Base-by-base conservation (phyloP, 1,140 invertebrate species). In the Pararge aegeria region DNA sequence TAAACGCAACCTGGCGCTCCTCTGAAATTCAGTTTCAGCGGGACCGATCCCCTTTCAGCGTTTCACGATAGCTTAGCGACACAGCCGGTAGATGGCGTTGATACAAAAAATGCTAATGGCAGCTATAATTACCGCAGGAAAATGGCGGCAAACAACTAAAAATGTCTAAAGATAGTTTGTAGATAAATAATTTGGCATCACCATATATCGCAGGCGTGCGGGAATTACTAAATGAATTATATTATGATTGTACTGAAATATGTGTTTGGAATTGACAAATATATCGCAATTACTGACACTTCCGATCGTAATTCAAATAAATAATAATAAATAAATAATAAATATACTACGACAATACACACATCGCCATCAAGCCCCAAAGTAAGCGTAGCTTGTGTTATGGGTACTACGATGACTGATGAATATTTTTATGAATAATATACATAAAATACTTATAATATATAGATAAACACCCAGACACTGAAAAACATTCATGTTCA, bases 161-260 rank as follows among this genome's bases (percentile, higher is more conserved):
- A 64, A 61, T 64, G 18, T 42, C 48, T 44, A 61, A 50, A 20
- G 48, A 18, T 42, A 52, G 55, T 40, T 54, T 63, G 40, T 62
- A 59, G 52, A 67, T 61, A 66, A 61, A 34, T 66, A 27, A 58
- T 71, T 74, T 71, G 72, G 72, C 72, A 71, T 73, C 64, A 42
- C 9, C 49, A 34, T 53, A 40, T 57, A 67, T 69, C 57, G 64
- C 66, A 60, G 61, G 64, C 53, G 57, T 59, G 62, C 58, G 53
- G 50, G 29, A 34, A 69, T 60, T 66, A 69, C 64, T 63, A 66
- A 66, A 58, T 61, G 53, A 57, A 62, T 60, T 57, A 57, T 63
- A 60, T 60, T 57, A 57, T 61, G 16, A 42, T 55, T 55, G 55
- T 66, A 64, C 64, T 54, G 24, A 54, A 58, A 66, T 68, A 62